Evolutionary conservation across 2,888 invertebrate genomes (phyloP), one percentile per base, ranked within the genome.

Genomic region (Ennomos erosarius): DNA sequence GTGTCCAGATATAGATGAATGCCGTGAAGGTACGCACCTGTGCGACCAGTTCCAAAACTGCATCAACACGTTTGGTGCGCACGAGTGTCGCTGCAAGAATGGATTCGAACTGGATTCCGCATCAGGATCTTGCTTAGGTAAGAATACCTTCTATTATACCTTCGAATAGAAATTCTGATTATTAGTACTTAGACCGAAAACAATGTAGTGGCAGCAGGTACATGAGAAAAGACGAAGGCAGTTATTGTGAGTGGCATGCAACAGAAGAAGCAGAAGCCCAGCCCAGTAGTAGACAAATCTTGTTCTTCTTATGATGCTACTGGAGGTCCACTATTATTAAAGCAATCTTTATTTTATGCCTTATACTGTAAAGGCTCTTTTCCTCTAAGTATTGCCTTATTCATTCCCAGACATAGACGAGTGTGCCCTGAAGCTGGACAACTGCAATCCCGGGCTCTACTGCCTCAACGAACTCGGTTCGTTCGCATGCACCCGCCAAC

Each of bases 391-490:
- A 26, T 5, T 26, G 26, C 26, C 3, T 26, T 26, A 6, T 26
- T 26, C 10, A 44, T 38, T 62, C 57, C 0, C 80, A 94, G 96
- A 96, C 70, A 90, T 96, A 36, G 94, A 96, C 79, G 96, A 96
- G 73, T 96, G 96, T 69, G 76, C 86, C 0, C 55, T 89, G 46
- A 90, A 87, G 65, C 57, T 91, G 53, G 93, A 93, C 66, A 93
- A 93, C 56, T 90, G 90, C 39, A 74, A 67, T 0, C 62, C 75
- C 0, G 87, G 83, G 0, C 73, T 74, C 10, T 97, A 98, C 74
- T 99, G 99, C 79, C 92, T 97, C n/a, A 99, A 99, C 82, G 94
- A 95, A 34, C 96, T 97, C 93, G 99, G 99, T 0, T 95, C 97
- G 0, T 99, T 96, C 85, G 95, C 96, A 43, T 99, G 99, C 84